Evolutionary conservation across 2,113 vertebrate species (phyloP).

Genomic region (Pachypanchax playfairii): DNA sequence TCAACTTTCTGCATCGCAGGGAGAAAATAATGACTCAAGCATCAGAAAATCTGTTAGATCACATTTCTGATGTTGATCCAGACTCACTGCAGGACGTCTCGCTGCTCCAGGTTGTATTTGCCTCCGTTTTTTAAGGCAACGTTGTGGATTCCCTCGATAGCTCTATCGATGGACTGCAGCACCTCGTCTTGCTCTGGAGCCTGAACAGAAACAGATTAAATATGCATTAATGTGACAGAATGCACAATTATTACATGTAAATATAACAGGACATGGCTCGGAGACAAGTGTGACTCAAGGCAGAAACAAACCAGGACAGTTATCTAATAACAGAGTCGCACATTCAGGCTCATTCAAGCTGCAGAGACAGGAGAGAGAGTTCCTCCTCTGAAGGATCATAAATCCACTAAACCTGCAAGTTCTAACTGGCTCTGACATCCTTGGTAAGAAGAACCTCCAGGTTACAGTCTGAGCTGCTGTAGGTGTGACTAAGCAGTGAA

Average conservation of each 20-base stretch:
- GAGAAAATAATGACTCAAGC: neutral
- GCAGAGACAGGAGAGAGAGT: slow-evolving; percentile 34
- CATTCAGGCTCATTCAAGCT: slow-evolving; percentile 38
- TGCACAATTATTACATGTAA: slow-evolving; percentile 51
- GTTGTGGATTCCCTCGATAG: slow-evolving; percentile 97
- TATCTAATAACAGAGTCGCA: slow-evolving; percentile 55
- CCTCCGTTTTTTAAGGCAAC: slow-evolving; percentile 94
- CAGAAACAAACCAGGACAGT: slow-evolving; percentile 59
- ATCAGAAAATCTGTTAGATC: too few relatives aligned
- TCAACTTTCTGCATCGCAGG: slow-evolving; percentile 86
- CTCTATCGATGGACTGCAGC: slow-evolving; percentile 94
- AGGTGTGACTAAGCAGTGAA: slow-evolving; percentile 36
- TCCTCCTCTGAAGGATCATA: slow-evolving; percentile 33
- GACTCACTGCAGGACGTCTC: slow-evolving; percentile 93
- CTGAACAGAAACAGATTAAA: slow-evolving; percentile 68
- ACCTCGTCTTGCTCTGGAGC: slow-evolving; percentile 95
- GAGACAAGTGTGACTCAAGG: slow-evolving; percentile 38
- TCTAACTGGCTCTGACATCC: slow-evolving; percentile 51
- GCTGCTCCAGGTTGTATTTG: slow-evolving; percentile 97
- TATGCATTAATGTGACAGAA: slow-evolving; percentile 43
- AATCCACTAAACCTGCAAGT: slow-evolving; percentile 37
- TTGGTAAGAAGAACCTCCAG: neutral
- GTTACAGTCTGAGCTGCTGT: slow-evolving; percentile 6
- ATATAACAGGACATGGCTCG: slow-evolving; percentile 28
- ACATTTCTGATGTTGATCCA: slow-evolving; percentile 32